Conservation (phyloP, 1,140 invertebrate species). For the Anastrepha obliqua region DNA sequence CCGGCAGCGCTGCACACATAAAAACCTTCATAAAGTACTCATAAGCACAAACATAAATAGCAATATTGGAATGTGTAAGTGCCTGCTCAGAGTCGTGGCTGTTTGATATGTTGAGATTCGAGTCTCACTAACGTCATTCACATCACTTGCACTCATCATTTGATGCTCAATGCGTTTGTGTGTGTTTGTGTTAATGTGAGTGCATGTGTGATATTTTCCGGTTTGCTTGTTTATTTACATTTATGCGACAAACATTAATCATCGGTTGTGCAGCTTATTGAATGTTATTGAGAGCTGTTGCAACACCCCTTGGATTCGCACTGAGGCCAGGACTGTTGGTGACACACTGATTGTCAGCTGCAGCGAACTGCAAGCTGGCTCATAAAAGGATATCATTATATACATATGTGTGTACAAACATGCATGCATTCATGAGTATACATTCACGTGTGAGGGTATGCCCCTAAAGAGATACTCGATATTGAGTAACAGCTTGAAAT, state of each 20-base stretch:
- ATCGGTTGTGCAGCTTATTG: slow-evolving; percentile 28
- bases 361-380: neutral
- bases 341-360: neutral
- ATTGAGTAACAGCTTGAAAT: neutral
- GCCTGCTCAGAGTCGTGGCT: neutral
- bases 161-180: neutral
- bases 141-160: slow-evolving; percentile 34
- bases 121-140: slow-evolving; percentile 30
- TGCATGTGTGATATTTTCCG: neutral
- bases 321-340: neutral
- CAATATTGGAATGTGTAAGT: slow-evolving; percentile 24
- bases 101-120: neutral
- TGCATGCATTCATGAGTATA: neutral
- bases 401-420: neutral
- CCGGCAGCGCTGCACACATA: neutral
- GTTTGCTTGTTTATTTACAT: neutral
- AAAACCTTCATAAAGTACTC: slow-evolving; percentile 5
- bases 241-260: slow-evolving; percentile 25
- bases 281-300: slow-evolving; percentile 12
- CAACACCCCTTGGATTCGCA: neutral
- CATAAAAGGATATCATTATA: neutral
- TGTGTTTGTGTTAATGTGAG: neutral
- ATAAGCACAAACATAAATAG: slow-evolving; percentile 35
- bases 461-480: neutral
- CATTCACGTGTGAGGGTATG: neutral